Evolutionary conservation across 2,113 vertebrate genomes (phyloP).

Genomic region (Origma solitaria): DNA sequence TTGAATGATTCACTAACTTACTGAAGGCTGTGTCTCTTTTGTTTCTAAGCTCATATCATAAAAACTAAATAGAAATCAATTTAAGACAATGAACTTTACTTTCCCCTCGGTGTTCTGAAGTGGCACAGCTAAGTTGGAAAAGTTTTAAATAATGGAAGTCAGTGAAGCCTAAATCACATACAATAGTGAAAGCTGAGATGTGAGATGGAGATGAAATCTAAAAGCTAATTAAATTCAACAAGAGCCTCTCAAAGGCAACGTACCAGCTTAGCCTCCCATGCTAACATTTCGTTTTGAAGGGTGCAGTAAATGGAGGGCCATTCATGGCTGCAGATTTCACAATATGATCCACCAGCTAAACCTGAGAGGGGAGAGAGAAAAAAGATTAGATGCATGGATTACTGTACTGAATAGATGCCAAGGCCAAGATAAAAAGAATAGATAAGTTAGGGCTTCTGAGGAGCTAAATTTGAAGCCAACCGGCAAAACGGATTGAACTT

Average conservation of each 20-base stretch:
- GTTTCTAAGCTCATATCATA: conserved; percentile 38
- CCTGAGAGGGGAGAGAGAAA: conserved; percentile 31
- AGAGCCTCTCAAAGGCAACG: conserved; percentile 65
- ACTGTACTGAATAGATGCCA: conserved; percentile 71
- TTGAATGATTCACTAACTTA: conserved; percentile 32
- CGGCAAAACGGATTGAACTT: conserved; percentile 79
- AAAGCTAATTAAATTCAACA: conserved; percentile 76
- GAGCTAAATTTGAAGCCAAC: conserved; percentile 78
- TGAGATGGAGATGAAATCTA: conserved; percentile 68
- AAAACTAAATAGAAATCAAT: conserved; percentile 55
- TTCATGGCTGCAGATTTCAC: conserved; percentile 70
- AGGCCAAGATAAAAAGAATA: conserved; percentile 73
- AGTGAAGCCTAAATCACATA: conserved; percentile 66
- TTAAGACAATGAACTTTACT: conserved; percentile 51
- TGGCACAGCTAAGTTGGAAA: conserved; percentile 40
- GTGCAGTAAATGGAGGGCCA: conserved; percentile 58
- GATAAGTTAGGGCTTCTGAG: conserved; percentile 71
- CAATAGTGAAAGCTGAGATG: conserved; percentile 63
- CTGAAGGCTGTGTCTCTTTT: not conserved
- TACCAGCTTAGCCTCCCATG: conserved; percentile 65
- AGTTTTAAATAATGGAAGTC: conserved; percentile 66
- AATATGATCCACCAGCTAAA: conserved; percentile 70
- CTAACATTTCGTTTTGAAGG: conserved; percentile 67
- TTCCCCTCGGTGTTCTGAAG: not conserved
- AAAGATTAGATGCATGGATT: conserved; percentile 75